A percentile compares a stretch with the other conserved stretches of the same genome.
Evolutionary conservation across 2,113 vertebrate genomes (phyloP).

Genomic region (Hirundichthys speculiger): DNA sequence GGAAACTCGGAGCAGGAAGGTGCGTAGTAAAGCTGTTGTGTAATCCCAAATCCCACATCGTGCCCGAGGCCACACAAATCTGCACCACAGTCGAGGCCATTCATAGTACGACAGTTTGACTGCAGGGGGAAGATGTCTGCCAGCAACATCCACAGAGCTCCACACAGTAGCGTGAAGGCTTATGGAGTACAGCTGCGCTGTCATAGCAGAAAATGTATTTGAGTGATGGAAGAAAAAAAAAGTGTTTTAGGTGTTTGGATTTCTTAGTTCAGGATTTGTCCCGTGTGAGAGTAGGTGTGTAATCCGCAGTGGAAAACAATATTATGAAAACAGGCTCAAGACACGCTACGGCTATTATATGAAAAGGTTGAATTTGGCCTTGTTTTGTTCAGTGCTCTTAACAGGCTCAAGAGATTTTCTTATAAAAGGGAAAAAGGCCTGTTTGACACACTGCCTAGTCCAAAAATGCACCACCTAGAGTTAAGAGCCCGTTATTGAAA

Average conservation of each 20-base stretch:
- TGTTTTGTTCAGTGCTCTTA: not conserved
- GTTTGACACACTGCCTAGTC: too few relatives aligned
- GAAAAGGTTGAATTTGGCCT: constrained; percentile 25
- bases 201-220: constrained; percentile 54
- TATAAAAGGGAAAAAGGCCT: too few relatives aligned
- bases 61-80: constrained; percentile 71
- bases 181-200: constrained; percentile 21
- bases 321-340: constrained; percentile 50
- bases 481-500: too few relatives aligned
- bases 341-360: constrained; percentile 30
- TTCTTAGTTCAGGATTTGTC: constrained; percentile 56
- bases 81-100: constrained; percentile 52
- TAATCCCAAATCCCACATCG: constrained; percentile 50
- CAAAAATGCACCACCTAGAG: too few relatives aligned
- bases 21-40: constrained; percentile 57
- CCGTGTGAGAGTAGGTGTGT: constrained; percentile 34
- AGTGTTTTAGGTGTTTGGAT: constrained; percentile 52
- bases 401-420: too few relatives aligned
- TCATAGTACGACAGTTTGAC: constrained; percentile 70
- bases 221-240: constrained; percentile 50
- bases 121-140: constrained; percentile 48
- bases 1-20: constrained; percentile 13
- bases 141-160: constrained; percentile 31
- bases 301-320: constrained; percentile 58
- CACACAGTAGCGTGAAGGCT: constrained; percentile 31